phyloP scores from a whole-genome alignment of 2,797 vertebrate genomes.

The Caiman crocodilus region DNA sequence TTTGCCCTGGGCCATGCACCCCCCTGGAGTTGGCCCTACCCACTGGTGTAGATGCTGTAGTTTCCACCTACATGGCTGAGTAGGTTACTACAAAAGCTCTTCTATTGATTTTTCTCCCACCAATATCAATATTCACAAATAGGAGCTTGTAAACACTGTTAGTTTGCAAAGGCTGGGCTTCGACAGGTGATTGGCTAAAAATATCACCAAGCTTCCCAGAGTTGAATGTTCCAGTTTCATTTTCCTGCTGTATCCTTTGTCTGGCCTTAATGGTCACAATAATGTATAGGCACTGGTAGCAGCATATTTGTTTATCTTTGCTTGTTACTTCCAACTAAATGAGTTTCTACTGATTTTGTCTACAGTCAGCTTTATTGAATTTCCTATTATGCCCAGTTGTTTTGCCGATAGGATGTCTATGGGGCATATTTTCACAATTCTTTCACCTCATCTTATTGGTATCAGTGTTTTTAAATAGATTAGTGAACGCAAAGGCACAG shows the following conservation, averaged over 20 bases:
- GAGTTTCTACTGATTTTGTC: slow-evolving; percentile 46
- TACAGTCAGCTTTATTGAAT: slow-evolving; percentile 1
- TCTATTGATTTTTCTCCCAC: background rate
- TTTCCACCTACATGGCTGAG: fast-evolving
- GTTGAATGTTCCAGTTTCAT: background rate
- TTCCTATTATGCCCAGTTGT: background rate
- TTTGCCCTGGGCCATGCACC: too few species aligned
- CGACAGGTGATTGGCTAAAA: background rate
- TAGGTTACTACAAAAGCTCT: background rate
- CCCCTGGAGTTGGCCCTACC: too few species aligned
- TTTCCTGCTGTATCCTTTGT: background rate
- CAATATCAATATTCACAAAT: background rate
- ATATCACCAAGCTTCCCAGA: background rate
- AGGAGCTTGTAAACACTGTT: background rate
- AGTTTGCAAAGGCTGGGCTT: background rate
- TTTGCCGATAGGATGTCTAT: background rate
- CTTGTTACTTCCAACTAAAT: slow-evolving; percentile 3
- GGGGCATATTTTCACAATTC: background rate
- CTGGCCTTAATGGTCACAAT: background rate
- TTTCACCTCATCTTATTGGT: background rate
- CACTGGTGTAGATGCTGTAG: background rate
- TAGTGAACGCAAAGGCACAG: background rate
- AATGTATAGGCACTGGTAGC: background rate
- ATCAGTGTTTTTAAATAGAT: background rate
- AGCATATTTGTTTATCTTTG: background rate